Evolutionary conservation across 2,888 invertebrate genomes (phyloP).

Genomic region (Germaria angustata): DNA sequence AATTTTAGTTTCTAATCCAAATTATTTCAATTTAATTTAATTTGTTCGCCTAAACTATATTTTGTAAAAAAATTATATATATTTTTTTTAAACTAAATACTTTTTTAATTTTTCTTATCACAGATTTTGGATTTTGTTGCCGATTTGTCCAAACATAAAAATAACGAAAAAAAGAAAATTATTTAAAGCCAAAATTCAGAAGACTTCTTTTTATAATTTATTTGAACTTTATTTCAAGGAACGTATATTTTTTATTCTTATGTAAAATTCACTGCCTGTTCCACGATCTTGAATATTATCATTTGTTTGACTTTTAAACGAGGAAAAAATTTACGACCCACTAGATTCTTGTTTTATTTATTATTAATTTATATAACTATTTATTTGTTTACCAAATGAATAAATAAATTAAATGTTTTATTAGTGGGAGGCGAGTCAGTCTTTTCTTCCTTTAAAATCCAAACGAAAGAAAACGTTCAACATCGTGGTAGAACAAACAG

Average conservation of each 20-base stretch:
- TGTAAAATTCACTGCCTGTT: too few relatives aligned
- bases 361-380: too few relatives aligned
- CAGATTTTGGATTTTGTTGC: constrained; percentile 65
- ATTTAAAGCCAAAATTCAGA: constrained; percentile 58
- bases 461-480: too few relatives aligned
- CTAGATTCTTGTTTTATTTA: too few relatives aligned
- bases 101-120: constrained; percentile 54
- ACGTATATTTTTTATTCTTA: constrained; percentile 45
- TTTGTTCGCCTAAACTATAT: constrained; percentile 61
- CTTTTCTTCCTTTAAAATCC: too few relatives aligned
- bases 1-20: constrained; percentile 11
- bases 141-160: constrained; percentile 45
- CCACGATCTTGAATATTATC: too few relatives aligned
- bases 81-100: constrained; percentile 54
- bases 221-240: constrained; percentile 64
- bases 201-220: constrained; percentile 46
- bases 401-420: too few relatives aligned
- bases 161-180: constrained; percentile 3
- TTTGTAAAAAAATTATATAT: constrained; percentile 47
- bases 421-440: too few relatives aligned
- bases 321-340: too few relatives aligned
- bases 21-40: constrained; percentile 25
- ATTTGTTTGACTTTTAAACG: too few relatives aligned
- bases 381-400: too few relatives aligned
- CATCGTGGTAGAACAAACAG: too few relatives aligned